Conservation (phyloP, 1,140 invertebrate species). For the Cyclina sinensis region DNA sequence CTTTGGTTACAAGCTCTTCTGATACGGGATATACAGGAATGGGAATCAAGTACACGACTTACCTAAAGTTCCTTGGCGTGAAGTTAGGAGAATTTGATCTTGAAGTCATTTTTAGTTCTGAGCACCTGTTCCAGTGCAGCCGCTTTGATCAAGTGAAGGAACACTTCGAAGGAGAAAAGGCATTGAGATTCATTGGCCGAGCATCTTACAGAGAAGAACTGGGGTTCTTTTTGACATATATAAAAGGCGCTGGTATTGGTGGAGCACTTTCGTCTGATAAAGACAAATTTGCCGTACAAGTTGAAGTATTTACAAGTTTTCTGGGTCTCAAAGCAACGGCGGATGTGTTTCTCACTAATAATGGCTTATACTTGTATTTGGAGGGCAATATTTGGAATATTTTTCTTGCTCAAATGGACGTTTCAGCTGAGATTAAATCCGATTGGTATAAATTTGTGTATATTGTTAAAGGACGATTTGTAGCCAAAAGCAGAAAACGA, state of each 20-base stretch:
- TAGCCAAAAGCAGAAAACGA: not conserved
- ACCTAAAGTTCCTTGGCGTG: not conserved
- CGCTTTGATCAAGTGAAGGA: not conserved
- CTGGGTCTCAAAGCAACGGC: constrained; percentile 15
- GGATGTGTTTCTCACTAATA: constrained; percentile 43
- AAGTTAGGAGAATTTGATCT: not conserved
- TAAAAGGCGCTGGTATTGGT: not conserved
- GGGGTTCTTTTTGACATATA: constrained; percentile 9
- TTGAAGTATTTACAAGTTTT: not conserved
- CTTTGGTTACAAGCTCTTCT: not conserved
- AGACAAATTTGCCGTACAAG: constrained; percentile 4
- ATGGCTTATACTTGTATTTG: constrained; percentile 19
- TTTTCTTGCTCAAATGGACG: constrained; percentile 47
- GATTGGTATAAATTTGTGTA: constrained; percentile 52
- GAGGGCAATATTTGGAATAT: constrained; percentile 67
- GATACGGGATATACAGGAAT: not conserved
- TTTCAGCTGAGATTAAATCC: constrained; percentile 26
- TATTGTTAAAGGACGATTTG: constrained; percentile 40
- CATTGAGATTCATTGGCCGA: not conserved
- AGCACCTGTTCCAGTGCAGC: not conserved
- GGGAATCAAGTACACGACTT: not conserved
- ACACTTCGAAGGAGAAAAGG: constrained; percentile 24
- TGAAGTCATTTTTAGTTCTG: not conserved
- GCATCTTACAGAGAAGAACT: no score
- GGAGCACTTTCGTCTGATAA: not conserved